Evolutionary conservation across 1,140 invertebrate genomes (phyloP).

Genomic region (Leptinotarsa undecemlineata): DNA sequence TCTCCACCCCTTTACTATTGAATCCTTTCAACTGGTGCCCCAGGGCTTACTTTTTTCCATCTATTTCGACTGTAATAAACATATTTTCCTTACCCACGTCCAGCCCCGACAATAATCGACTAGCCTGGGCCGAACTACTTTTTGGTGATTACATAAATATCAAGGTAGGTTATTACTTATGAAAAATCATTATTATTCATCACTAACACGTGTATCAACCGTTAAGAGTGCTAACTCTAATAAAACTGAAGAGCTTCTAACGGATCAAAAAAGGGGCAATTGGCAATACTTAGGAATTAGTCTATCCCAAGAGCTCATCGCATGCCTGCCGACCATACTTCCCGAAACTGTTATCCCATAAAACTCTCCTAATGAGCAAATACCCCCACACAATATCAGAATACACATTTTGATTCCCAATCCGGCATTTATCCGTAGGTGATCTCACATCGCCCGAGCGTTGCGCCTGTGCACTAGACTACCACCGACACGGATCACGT

Average conservation of each 20-base stretch:
- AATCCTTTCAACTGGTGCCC: too few species aligned
- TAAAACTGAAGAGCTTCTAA: not conserved
- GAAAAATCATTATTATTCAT: too few species aligned
- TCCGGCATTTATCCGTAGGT: slow-evolving; percentile 17
- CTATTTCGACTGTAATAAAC: too few species aligned
- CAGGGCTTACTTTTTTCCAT: too few species aligned
- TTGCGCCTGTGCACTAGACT: slow-evolving; percentile 23
- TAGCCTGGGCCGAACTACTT: too few species aligned
- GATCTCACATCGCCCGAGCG: slow-evolving; percentile 9
- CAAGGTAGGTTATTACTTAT: too few species aligned
- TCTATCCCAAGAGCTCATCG: not conserved
- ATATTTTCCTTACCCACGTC: too few species aligned
- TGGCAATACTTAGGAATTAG: not conserved
- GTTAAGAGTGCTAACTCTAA: too few species aligned
- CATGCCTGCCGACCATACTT: slow-evolving; percentile 1
- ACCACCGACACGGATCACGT: slow-evolving; percentile 45
- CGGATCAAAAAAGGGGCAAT: not conserved
- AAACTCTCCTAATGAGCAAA: slow-evolving; percentile 5
- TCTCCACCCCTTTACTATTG: too few species aligned
- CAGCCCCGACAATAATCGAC: too few species aligned
- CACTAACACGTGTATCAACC: too few species aligned
- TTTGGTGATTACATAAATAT: too few species aligned
- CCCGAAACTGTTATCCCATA: slow-evolving; percentile 5
- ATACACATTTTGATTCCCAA: slow-evolving; percentile 26
- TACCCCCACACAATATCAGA: slow-evolving; percentile 18